Base-by-base conservation (phyloP, 2,113 vertebrate species). In the Neofelis nebulosa region DNA sequence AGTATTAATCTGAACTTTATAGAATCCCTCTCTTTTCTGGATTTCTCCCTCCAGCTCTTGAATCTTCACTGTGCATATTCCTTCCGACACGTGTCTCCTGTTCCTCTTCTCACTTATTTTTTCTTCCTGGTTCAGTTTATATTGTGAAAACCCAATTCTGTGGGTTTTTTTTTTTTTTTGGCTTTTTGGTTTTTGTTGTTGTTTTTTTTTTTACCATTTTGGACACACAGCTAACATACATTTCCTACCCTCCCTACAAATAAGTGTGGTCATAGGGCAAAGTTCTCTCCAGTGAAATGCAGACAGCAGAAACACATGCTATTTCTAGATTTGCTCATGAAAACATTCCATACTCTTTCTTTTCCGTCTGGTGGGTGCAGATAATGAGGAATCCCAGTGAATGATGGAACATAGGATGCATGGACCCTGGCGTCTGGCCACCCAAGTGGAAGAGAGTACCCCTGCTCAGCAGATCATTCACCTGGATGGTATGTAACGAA, bases 261-360 rank as follows among this genome's bases (percentile, higher is more conserved):
- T 36, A 68, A 41, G 3, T 4, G 9, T 23, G 38, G 13, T 33
- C 65, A 31, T 21, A 16, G 9, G 15, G 19, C 12, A 4, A 33
- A 36, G 9, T n/a, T 76, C 19, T 76, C 16, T 6, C 14, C 38
- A 33, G 3, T 50, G 57, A 9, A 19, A 74, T 16, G 14, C 15
- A 31, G 1, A 11, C 45, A 10, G 3, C 12, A 25, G 63, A 2
- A 4, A 15, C 5, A 10, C 8, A 0, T 45, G 63, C 12, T 61
- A 27, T 18, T 48, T 29, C 52, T 23, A 7, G 29, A 31, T 57
- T 14, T 45, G 50, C 7, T 48, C 2, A 11, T 6, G 10, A 21
- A 33, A 12, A 23, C 7, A 15, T 7, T 27, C 36, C 4, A 18
- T 4, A 29, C 19, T 16, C 7, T n/a, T 5, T 29, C 7, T 11